Evolutionary conservation across 2,113 vertebrate species (phyloP).

Genomic region (Elachura formosa): DNA sequence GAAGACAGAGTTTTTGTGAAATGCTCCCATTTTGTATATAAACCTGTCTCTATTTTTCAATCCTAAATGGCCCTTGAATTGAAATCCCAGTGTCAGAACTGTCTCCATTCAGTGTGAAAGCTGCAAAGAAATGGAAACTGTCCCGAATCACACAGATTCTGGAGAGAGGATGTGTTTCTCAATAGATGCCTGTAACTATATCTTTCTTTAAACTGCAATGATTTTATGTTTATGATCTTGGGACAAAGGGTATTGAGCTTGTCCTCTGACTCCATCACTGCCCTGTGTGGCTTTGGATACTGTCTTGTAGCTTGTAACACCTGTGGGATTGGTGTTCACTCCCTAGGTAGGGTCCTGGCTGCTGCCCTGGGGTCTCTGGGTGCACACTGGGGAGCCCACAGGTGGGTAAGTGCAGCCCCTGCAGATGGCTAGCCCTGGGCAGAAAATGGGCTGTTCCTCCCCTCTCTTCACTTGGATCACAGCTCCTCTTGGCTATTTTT

Average conservation of each 20-base stretch:
- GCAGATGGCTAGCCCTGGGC: background rate
- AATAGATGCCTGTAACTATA: rapidly evolving
- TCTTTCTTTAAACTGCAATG: background rate
- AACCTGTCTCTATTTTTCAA: constrained; percentile 40
- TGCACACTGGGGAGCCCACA: background rate
- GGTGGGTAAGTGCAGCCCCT: background rate
- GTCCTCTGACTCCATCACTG: rapidly evolving
- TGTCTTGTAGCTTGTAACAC: background rate
- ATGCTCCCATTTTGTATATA: constrained; percentile 26
- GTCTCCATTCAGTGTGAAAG: background rate
- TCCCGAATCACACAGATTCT: background rate
- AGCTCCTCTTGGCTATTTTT: background rate
- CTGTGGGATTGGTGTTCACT: rapidly evolving
- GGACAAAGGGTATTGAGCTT: background rate
- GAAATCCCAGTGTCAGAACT: background rate
- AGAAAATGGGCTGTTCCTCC: background rate
- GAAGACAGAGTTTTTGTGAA: constrained; percentile 11
- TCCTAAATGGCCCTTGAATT: constrained; percentile 24
- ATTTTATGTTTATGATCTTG: background rate
- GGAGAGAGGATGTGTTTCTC: background rate
- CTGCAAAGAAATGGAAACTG: background rate
- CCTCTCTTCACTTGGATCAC: rapidly evolving
- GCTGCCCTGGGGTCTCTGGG: background rate
- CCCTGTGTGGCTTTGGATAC: background rate
- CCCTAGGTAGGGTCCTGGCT: background rate